A percentile compares a stretch with the other conserved stretches of the same genome.
Conservation (phyloP, 2,888 invertebrate genomes). For the Selenia dentaria region DNA sequence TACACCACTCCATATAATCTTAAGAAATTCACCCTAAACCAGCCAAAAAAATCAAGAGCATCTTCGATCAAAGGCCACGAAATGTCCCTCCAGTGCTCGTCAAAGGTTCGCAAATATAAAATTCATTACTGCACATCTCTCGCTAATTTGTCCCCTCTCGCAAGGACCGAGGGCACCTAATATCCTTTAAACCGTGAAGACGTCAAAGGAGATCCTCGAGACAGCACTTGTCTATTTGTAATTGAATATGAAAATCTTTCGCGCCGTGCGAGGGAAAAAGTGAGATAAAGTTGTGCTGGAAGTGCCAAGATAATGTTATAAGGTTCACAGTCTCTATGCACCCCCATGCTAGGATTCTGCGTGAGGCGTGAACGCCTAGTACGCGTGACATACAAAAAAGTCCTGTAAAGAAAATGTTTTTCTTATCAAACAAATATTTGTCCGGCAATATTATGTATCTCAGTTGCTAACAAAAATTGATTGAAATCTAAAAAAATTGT, state of each 20-base stretch:
- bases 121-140: slow-evolving; percentile 62
- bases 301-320: no score
- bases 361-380: no score
- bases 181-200: slow-evolving; percentile 72
- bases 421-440: no score
- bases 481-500: no score
- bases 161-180: slow-evolving; percentile 61
- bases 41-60: slow-evolving; percentile 33
- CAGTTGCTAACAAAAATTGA: no score
- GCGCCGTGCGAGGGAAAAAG: slow-evolving; percentile 53
- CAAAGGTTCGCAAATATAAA: slow-evolving; percentile 57
- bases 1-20: slow-evolving; percentile 9
- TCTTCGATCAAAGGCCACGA: slow-evolving; percentile 43
- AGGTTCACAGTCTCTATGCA: no score
- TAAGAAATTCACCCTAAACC: slow-evolving; percentile 19
- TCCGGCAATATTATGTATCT: no score
- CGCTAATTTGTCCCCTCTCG: slow-evolving; percentile 56
- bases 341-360: no score
- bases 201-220: slow-evolving; percentile 76
- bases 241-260: slow-evolving; percentile 83
- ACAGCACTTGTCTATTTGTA: slow-evolving; percentile 81
- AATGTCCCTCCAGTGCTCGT: slow-evolving; percentile 34
- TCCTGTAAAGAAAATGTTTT: no score
- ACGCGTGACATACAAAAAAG: no score
- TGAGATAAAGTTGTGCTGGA: slow-evolving; percentile 37